Percentiles rank a stretch among this genome's conserved stretches.
These are phyloP conservation scores for Chaenogobius annularis DNA, from an alignment of 2,113 vertebrate genomes.

Conservation along the genomic window DNA sequence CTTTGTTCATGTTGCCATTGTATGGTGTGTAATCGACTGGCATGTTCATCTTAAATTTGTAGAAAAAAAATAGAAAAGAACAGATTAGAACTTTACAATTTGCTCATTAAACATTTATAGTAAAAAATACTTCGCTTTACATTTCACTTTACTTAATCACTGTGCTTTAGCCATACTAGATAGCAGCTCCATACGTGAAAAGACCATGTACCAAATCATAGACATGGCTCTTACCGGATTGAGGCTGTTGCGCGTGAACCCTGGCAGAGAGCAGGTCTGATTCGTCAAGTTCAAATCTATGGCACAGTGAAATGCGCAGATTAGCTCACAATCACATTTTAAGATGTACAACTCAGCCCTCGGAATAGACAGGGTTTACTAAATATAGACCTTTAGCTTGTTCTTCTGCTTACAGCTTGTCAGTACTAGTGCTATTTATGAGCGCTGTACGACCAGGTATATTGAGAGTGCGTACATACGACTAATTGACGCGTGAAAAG, in stretches of 20 bases:
- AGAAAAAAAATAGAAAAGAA: neutral
- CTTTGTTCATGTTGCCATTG: conserved; percentile 82
- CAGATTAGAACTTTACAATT: neutral
- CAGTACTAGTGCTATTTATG: conserved; percentile 12
- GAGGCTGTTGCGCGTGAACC: conserved; percentile 85
- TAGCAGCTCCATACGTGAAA: neutral
- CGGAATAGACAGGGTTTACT: conserved; percentile 24
- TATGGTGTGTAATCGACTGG: conserved; percentile 88
- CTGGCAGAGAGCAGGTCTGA: conserved; percentile 89
- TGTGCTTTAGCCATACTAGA: neutral
- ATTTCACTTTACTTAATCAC: neutral
- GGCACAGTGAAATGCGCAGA: conserved; percentile 37
- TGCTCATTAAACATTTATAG: neutral
- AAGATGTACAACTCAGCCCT: neutral
- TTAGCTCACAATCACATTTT: conserved; percentile 25
- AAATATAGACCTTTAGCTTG: neutral
- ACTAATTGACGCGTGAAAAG: neutral
- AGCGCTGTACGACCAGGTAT: neutral
- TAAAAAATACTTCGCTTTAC: neutral
- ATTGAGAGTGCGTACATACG: neutral
- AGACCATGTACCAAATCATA: neutral
- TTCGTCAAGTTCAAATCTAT: conserved; percentile 75
- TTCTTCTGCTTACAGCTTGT: conserved; percentile 16
- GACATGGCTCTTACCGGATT: conserved; percentile 77
- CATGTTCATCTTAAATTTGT: conserved; percentile 72